Evolutionary conservation across 2,888 invertebrate genomes (phyloP).

Genomic region (Mesoligia furuncula): DNA sequence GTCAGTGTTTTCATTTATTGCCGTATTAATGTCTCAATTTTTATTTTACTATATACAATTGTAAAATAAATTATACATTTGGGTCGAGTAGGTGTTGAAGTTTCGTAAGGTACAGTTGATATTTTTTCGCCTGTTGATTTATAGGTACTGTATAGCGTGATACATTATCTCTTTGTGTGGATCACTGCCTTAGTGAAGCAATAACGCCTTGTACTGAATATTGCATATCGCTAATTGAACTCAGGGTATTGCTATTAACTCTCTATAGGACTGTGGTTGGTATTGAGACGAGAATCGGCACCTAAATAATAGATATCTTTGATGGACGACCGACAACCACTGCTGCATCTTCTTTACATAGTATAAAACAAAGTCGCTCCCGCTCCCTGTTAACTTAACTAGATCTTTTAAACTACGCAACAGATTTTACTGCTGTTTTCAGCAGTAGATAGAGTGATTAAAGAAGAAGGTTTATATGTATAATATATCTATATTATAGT

Average conservation of each 20-base stretch:
- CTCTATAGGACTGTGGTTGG: neutral
- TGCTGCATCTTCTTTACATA: neutral
- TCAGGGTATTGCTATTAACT: slow-evolving; percentile 6
- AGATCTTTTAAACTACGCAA: too few species aligned
- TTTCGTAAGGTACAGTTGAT: neutral
- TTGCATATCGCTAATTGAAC: slow-evolving; percentile 40
- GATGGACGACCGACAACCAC: neutral
- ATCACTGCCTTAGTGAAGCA: slow-evolving; percentile 8
- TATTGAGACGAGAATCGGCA: neutral
- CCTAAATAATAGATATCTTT: neutral
- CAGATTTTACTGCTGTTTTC: too few species aligned
- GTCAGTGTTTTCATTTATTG: too few species aligned
- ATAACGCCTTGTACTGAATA: slow-evolving; percentile 45
- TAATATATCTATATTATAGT: too few species aligned
- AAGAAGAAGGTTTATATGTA: too few species aligned
- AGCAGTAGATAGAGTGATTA: too few species aligned
- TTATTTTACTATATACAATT: too few species aligned
- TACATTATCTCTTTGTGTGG: slow-evolving; percentile 25
- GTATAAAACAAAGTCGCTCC: too few species aligned
- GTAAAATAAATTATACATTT: neutral
- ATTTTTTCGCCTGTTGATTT: neutral
- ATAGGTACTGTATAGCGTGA: neutral
- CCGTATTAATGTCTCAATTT: too few species aligned
- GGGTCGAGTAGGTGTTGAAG: too few species aligned
- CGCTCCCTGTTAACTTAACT: too few species aligned